phyloP scores from a whole-genome alignment of 2,113 vertebrate species.

The Ancistrus triradiatus region DNA sequence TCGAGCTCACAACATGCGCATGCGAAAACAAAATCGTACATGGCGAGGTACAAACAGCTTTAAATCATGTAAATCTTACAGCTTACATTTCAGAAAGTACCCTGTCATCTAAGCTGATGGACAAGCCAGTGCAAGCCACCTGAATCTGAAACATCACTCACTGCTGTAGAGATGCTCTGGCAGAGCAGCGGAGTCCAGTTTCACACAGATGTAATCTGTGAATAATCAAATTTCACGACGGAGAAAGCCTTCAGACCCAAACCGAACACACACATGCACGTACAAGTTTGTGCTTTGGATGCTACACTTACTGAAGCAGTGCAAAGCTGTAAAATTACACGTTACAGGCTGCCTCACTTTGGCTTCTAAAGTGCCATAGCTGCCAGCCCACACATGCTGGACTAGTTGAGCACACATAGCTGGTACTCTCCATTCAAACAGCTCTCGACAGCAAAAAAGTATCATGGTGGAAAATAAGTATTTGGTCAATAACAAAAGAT shows the following conservation, averaged over 20 bases:
- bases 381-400: neutral
- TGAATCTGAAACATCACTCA: neutral
- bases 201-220: slow-evolving; percentile 57
- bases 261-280: neutral
- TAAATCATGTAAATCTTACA: too few species aligned
- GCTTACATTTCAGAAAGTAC: too few species aligned
- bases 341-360: slow-evolving; percentile 5
- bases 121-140: slow-evolving; percentile 24
- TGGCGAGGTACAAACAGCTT: too few species aligned
- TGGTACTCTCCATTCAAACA: neutral
- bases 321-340: slow-evolving; percentile 1
- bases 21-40: too few species aligned
- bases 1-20: neutral
- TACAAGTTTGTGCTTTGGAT: neutral
- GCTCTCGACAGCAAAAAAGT: too few species aligned
- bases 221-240: slow-evolving; percentile 54
- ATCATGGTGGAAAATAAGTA: too few species aligned
- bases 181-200: slow-evolving; percentile 50
- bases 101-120: slow-evolving; percentile 2
- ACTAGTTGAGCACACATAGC: neutral
- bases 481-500: too few species aligned
- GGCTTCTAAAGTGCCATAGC: neutral
- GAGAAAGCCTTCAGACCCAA: neutral
- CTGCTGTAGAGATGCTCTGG: slow-evolving; percentile 13
- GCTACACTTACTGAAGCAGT: neutral